These are phyloP conservation scores for Riparia riparia DNA, from an alignment of 2,113 vertebrate species.

Conservation along the genomic window DNA sequence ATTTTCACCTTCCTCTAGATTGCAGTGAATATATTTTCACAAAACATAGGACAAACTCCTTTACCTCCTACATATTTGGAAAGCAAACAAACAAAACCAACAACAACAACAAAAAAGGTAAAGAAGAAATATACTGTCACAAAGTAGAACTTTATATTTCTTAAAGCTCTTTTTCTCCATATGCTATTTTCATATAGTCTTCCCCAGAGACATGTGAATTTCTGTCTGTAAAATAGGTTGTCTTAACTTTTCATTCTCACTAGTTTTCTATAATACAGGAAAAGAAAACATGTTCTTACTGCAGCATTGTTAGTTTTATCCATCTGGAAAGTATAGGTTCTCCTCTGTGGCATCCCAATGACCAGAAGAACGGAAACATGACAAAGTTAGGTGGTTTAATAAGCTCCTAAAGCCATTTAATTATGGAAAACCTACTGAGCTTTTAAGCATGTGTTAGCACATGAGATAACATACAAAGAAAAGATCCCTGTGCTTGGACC, in stretches of 20 bases:
- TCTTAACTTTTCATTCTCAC: not conserved
- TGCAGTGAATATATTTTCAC: not conserved
- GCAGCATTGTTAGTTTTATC: not conserved
- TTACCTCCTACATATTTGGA: not conserved
- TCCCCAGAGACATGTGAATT: not conserved
- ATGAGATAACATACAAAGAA: not conserved
- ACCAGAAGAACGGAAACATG: not conserved
- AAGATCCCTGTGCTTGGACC: not conserved
- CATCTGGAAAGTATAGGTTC: not conserved
- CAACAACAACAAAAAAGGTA: fast-evolving
- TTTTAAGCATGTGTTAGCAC: not conserved
- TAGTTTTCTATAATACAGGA: not conserved
- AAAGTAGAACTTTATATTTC: not conserved
- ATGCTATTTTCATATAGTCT: not conserved
- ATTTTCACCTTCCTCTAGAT: not conserved
- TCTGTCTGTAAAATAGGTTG: not conserved
- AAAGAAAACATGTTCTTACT: not conserved
- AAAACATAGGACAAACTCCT: not conserved
- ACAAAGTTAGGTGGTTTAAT: not conserved
- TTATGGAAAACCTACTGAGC: not conserved
- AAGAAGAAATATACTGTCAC: not conserved
- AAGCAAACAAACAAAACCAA: not conserved
- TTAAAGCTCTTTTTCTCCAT: not conserved
- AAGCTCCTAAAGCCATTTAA: not conserved
- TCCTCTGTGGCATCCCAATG: not conserved